A percentile compares a stretch with the other conserved stretches of the same genome.
Conservation (phyloP, 2,888 invertebrate genomes). For the Liposcelis brunnea region DNA sequence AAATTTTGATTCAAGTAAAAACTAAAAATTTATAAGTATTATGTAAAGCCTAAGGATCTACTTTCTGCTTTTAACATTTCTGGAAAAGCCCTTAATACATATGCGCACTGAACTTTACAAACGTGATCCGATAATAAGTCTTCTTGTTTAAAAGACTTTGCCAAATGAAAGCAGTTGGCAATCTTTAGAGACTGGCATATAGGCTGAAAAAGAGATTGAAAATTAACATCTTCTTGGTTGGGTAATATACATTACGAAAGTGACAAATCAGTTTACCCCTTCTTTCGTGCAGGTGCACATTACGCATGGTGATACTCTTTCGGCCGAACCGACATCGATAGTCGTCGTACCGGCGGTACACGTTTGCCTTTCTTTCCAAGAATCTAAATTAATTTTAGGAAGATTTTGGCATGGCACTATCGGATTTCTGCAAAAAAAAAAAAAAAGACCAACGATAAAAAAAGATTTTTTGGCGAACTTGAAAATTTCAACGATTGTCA, state of each 20-base stretch:
- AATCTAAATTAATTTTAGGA: constrained; percentile 41
- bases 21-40: not conserved
- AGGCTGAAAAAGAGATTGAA: constrained; percentile 22
- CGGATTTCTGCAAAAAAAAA: constrained; percentile 40
- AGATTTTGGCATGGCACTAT: constrained; percentile 43
- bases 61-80: constrained; percentile 6
- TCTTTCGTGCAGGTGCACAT: constrained; percentile 33
- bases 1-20: too few relatives aligned
- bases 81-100: constrained; percentile 26
- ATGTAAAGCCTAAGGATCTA: not conserved
- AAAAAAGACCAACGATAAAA: constrained; percentile 5
- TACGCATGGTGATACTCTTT: constrained; percentile 29
- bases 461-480: too few relatives aligned
- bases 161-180: constrained; percentile 29
- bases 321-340: constrained; percentile 27
- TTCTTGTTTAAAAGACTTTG: constrained; percentile 25
- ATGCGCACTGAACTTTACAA: constrained; percentile 33
- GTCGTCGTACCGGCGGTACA: constrained; percentile 26
- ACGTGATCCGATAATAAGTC: constrained; percentile 29
- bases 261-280: constrained; percentile 30
- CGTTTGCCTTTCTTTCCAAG: constrained; percentile 35
- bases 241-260: too few relatives aligned
- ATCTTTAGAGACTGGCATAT: constrained; percentile 31
- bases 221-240: not conserved
- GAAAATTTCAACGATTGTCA: too few relatives aligned